Conservation (phyloP, 2,113 vertebrate species). For the Marmota monax region DNA sequence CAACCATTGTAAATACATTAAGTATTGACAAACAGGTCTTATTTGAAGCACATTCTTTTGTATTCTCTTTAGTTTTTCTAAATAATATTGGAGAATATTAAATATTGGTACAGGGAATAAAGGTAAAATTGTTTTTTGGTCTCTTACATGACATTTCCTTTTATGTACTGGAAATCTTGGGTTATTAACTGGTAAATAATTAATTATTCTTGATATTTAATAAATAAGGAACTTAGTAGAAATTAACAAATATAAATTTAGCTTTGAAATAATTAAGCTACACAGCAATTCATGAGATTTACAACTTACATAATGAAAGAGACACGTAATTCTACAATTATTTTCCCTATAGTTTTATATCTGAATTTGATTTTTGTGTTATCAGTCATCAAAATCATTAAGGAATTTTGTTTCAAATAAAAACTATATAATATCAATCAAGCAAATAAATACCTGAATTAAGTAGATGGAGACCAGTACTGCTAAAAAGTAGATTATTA, state of each 20-base stretch:
- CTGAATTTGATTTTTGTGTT: background rate
- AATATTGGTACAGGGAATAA: background rate
- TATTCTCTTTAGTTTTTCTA: background rate
- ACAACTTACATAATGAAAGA: slow-evolving; percentile 34
- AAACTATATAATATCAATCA: background rate
- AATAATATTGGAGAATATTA: background rate
- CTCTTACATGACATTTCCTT: background rate
- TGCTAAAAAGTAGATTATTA: slow-evolving; percentile 1
- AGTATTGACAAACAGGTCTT: background rate
- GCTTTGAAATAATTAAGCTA: background rate
- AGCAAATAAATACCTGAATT: slow-evolving; percentile 27
- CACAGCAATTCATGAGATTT: background rate
- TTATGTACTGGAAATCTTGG: background rate
- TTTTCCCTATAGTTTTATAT: background rate
- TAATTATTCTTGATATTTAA: slow-evolving; percentile 28
- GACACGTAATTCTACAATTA: background rate
- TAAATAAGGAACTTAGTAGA: slow-evolving; percentile 21
- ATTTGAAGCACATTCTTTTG: slow-evolving; percentile 11
- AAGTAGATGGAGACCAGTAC: background rate
- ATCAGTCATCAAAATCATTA: background rate
- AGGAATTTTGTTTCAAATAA: slow-evolving; percentile 22
- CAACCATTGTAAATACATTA: background rate
- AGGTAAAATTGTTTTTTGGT: background rate
- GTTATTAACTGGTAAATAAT: background rate
- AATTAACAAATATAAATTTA: slow-evolving; percentile 28